phyloP scores from a whole-genome alignment of 1,140 invertebrate species.

The Sycophaga agraensis region DNA sequence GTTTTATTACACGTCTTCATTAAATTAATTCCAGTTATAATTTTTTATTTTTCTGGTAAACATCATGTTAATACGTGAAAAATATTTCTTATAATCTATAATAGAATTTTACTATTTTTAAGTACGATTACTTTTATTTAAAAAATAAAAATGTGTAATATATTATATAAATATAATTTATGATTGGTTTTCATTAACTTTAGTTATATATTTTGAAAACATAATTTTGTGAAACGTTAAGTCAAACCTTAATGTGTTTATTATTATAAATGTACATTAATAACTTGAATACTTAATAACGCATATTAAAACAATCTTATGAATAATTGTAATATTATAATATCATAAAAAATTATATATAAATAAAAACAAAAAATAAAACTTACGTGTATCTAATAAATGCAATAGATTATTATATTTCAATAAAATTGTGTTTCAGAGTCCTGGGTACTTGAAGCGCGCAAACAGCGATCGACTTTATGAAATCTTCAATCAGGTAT shows the following conservation, averaged over 20 bases:
- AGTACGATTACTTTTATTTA: no score
- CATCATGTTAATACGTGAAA: no score
- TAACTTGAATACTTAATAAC: neutral
- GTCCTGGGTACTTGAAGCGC: constrained; percentile 79
- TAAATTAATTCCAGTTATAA: no score
- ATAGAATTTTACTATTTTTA: no score
- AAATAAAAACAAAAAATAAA: neutral
- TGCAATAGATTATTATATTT: neutral
- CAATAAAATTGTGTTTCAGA: constrained; percentile 60
- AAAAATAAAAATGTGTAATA: no score
- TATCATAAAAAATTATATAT: neutral
- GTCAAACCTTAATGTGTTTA: neutral
- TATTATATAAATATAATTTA: no score
- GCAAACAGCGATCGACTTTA: constrained; percentile 80
- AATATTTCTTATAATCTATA: no score
- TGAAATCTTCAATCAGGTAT: constrained; percentile 81
- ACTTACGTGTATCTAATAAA: neutral
- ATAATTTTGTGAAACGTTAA: no score
- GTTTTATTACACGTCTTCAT: no score
- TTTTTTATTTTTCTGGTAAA: no score
- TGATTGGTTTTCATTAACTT: no score
- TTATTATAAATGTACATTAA: neutral
- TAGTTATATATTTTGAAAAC: no score
- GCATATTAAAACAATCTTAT: neutral
- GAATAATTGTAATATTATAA: neutral